These are phyloP conservation scores for Amphiura filiformis DNA, from an alignment of 35 echinoderm and acorn worm species.

Conservation along the genomic window DNA sequence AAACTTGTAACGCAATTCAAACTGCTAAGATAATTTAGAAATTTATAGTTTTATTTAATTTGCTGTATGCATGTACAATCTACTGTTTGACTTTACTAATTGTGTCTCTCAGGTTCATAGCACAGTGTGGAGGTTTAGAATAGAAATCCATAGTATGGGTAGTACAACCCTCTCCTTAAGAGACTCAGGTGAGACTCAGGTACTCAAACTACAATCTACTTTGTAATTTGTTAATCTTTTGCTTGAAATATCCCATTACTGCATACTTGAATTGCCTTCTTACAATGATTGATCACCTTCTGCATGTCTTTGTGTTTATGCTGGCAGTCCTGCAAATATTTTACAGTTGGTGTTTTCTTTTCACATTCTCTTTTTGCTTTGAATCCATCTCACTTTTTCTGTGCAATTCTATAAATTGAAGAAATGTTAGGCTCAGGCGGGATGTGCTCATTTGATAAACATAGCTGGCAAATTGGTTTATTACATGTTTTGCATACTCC, in stretches of 20 bases:
- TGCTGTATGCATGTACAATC: too few relatives aligned
- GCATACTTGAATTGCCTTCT: not conserved
- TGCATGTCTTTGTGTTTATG: not conserved
- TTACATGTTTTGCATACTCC: not conserved
- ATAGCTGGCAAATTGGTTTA: not conserved
- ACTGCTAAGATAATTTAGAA: too few relatives aligned
- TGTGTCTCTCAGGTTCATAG: too few relatives aligned
- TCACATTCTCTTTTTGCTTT: not conserved
- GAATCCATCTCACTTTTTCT: not conserved
- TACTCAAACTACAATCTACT: not conserved
- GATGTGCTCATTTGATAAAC: not conserved
- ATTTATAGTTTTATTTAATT: too few relatives aligned
- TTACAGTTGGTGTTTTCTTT: not conserved
- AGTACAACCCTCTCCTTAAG: too few relatives aligned
- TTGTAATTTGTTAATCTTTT: not conserved
- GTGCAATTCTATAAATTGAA: not conserved
- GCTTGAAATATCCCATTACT: not conserved
- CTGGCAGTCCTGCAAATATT: not conserved
- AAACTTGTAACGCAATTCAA: too few relatives aligned
- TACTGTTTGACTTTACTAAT: too few relatives aligned
- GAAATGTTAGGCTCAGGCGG: not conserved
- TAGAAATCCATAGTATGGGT: too few relatives aligned
- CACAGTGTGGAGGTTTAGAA: too few relatives aligned
- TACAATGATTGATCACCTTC: not conserved
- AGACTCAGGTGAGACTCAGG: not conserved